These are phyloP conservation scores for Leptinotarsa haldemani DNA, from an alignment of 2,888 invertebrate species.

Conservation along the genomic window DNA sequence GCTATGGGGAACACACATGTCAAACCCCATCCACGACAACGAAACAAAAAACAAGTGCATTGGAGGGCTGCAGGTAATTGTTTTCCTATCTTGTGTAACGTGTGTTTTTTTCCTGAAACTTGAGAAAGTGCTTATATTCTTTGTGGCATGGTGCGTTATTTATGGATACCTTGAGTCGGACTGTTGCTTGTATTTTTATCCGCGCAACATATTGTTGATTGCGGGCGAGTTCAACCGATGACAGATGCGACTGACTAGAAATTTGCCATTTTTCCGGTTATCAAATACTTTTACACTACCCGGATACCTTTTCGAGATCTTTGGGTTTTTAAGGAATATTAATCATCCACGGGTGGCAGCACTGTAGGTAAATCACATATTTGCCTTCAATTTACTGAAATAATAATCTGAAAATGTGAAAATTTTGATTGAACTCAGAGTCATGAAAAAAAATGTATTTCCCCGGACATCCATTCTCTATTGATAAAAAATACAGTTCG, in stretches of 20 bases:
- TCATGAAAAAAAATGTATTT: too few relatives aligned
- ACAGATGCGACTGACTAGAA: not conserved
- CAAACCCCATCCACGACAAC: slow-evolving; percentile 70
- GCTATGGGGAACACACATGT: slow-evolving; percentile 76
- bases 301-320: not conserved
- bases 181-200: slow-evolving; percentile 49
- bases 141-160: slow-evolving; percentile 45
- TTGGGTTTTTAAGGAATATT: not conserved
- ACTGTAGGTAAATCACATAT: not conserved
- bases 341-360: not conserved
- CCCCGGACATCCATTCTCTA: too few relatives aligned
- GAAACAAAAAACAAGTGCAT: slow-evolving; percentile 82
- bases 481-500: too few relatives aligned
- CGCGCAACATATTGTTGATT: slow-evolving; percentile 32
- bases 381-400: too few relatives aligned
- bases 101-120: not conserved
- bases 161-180: slow-evolving; percentile 42
- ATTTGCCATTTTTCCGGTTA: not conserved
- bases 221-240: slow-evolving; percentile 18
- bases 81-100: slow-evolving; percentile 1
- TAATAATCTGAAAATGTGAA: too few relatives aligned
- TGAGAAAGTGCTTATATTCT: not conserved
- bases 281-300: not conserved
- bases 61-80: slow-evolving; percentile 86
- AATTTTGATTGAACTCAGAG: too few relatives aligned